Base-by-base conservation (phyloP, 2,797 vertebrate genomes). In the Cryptoprocta ferox region DNA sequence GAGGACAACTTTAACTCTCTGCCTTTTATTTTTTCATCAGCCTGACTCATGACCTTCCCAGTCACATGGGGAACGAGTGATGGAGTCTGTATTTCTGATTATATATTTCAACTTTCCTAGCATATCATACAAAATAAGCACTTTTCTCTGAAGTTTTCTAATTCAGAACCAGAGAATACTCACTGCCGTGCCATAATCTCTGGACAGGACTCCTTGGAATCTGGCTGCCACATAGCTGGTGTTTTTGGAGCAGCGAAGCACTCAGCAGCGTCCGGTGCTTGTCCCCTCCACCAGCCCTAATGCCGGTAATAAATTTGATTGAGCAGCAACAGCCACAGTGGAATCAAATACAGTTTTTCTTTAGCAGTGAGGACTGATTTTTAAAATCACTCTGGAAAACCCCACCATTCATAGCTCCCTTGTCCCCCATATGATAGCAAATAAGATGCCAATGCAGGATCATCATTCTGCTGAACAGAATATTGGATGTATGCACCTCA, bases 71-170 rank as follows among this genome's bases (percentile, higher is more conserved):
- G 39, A 85, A 66, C 21, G 4, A 2, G 10, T 53, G 37, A 35
- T 66, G 8, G 50, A 89, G 81, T 95, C 90, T 94, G 19, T 56
- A 91, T 73, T 93, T 93, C 80, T 97, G 94, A 95, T 95, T 95
- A 92, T 97, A 96, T 53, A 94, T 76, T 95, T 92, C n/a, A 35
- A 35, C 85, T 94, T 94, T 94, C 85, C 89, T 79, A 97, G 50
- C 56, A 59, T 82, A 81, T 90, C 89, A 68, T 59, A 95, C 80
- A 95, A 96, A 71, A 35, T 86, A 95, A 97, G 65, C 68, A 87
- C 8, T 65, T 39, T 39, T 96, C 92, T 82, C 91, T 75, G 37
- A 16, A 96, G n/a, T 97, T 97, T 98, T 95, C 48, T 83, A 70
- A 48, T 97, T 95, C 80, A 76, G 39, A 96, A 63, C 14, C 0